These are phyloP conservation scores for Lamellibrachia satsuma DNA, from an alignment of 2,888 invertebrate species.

Conservation along the genomic window DNA sequence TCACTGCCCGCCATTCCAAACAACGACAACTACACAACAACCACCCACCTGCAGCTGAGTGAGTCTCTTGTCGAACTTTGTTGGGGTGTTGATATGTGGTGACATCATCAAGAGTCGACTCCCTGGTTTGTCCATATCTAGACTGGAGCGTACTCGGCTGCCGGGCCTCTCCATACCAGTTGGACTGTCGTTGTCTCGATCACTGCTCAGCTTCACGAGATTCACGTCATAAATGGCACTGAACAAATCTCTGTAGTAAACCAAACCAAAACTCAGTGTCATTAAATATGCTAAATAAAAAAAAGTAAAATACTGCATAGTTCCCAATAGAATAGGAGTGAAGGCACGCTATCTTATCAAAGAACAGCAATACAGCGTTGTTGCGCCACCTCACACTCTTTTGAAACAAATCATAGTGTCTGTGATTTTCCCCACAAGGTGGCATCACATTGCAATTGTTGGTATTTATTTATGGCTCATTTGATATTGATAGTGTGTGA, in stretches of 20 bases:
- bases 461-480: too few species aligned
- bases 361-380: too few species aligned
- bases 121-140: conserved; percentile 41
- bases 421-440: background rate
- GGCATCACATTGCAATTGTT: too few species aligned
- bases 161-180: conserved; percentile 36
- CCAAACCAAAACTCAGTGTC: background rate
- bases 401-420: too few species aligned
- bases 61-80: conserved; percentile 59
- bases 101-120: conserved; percentile 28
- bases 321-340: too few species aligned
- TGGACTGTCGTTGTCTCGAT: background rate
- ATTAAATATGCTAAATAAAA: background rate
- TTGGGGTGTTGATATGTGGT: conserved; percentile 44
- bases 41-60: conserved; percentile 58
- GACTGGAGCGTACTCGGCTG: conserved; percentile 41
- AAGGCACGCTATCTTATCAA: too few species aligned
- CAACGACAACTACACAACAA: background rate
- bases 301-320: background rate
- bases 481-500: too few species aligned
- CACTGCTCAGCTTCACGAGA: conserved; percentile 50
- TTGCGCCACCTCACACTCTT: too few species aligned
- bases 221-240: conserved; percentile 59
- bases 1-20: background rate
- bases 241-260: conserved; percentile 55